phyloP scores from a whole-genome alignment of 1,140 invertebrate species.

The Mesaphorura yosii region DNA sequence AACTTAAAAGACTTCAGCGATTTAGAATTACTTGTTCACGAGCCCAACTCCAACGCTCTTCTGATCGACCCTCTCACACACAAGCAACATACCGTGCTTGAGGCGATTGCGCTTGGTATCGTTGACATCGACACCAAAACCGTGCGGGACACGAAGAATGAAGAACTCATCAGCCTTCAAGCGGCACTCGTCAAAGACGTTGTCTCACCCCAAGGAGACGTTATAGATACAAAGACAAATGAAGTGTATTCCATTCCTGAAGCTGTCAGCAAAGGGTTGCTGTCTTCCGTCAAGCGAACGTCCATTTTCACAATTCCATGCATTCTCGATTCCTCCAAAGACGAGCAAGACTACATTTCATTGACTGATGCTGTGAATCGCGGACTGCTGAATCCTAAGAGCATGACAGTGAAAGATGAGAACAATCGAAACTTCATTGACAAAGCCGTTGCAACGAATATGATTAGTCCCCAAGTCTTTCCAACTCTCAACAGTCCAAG shows the following conservation, averaged over 20 bases:
- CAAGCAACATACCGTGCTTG: slow-evolving; percentile 60
- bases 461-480: slow-evolving; percentile 23
- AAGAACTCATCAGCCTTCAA: slow-evolving; percentile 75
- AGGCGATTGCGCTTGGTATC: slow-evolving; percentile 71
- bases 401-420: slow-evolving; percentile 3
- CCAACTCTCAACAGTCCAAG: slow-evolving; percentile 12
- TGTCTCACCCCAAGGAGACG: slow-evolving; percentile 59
- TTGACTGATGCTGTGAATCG: slow-evolving; percentile 47
- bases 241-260: slow-evolving; percentile 57
- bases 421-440: slow-evolving; percentile 19
- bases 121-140: slow-evolving; percentile 75
- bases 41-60: slow-evolving; percentile 41
- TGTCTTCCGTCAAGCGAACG: slow-evolving; percentile 31
- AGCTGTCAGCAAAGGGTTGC: slow-evolving; percentile 31
- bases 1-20: slow-evolving; percentile 78
- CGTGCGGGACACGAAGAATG: slow-evolving; percentile 59
- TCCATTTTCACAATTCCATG: slow-evolving; percentile 48
- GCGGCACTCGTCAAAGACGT: slow-evolving; percentile 66
- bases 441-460: slow-evolving; percentile 32
- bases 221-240: slow-evolving; percentile 60
- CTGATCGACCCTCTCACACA: slow-evolving; percentile 65
- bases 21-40: slow-evolving; percentile 63
- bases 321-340: slow-evolving; percentile 45
- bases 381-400: slow-evolving; percentile 33
- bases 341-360: slow-evolving; percentile 20